Percentiles rank a stretch among this genome's conserved stretches.
phyloP scores from a whole-genome alignment of 2,113 vertebrate species.

The Sylvietta virens region DNA sequence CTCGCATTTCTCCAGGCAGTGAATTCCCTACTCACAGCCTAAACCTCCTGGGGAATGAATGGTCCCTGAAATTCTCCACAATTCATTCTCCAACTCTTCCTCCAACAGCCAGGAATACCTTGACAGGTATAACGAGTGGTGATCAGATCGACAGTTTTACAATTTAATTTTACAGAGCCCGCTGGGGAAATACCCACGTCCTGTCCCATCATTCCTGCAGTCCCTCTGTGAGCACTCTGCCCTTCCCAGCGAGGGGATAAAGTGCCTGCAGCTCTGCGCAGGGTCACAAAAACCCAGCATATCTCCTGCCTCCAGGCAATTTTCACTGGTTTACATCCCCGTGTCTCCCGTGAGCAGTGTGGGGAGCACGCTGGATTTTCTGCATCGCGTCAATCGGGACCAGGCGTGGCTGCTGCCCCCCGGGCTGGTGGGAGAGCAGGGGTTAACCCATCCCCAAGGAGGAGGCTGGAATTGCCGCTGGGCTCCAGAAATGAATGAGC shows the following conservation, averaged over 20 bases:
- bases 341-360: fast-evolving
- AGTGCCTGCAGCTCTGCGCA: fast-evolving
- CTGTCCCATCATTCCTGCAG: neutral
- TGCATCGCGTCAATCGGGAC: fast-evolving
- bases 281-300: fast-evolving
- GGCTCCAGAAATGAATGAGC: neutral
- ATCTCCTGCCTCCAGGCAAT: neutral
- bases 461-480: neutral
- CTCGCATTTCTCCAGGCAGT: fast-evolving
- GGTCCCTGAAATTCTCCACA: neutral
- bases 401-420: fast-evolving
- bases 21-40: neutral
- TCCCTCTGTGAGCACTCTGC: neutral
- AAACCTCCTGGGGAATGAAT: fast-evolving
- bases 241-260: fast-evolving
- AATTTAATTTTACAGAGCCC: neutral
- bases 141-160: neutral
- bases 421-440: neutral
- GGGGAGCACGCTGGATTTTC: neutral
- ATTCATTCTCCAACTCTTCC: neutral
- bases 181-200: neutral
- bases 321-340: fast-evolving
- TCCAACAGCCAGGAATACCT: neutral
- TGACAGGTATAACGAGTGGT: neutral
- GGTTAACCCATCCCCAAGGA: neutral